Base-by-base conservation (phyloP, 2,113 vertebrate genomes). In the Nibea albiflora region DNA sequence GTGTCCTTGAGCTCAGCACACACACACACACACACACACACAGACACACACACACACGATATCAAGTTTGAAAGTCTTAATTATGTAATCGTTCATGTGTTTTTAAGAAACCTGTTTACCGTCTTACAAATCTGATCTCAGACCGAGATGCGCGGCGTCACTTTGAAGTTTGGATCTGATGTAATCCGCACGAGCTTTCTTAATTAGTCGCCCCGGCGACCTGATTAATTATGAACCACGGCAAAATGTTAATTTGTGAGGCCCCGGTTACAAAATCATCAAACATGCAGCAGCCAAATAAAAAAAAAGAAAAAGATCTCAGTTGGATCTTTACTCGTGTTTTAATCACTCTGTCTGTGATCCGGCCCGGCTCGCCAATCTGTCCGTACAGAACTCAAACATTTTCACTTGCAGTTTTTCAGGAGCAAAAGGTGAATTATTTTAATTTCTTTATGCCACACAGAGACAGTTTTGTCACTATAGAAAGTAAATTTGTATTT, bases 271-370 rank as follows among this genome's bases (percentile, higher is more conserved):
- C 53, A 66, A 77, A 77, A 62, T 0, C 84, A 85, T 87, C 76
- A 78, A 80, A 85, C 68, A 81, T 84, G 78, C 66, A 39, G 53
- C 12, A 56, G 65, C 80, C 47, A 39, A 44, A n/a, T n/a, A n/a
- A n/a, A n/a, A n/a, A n/a, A n/a, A n/a, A n/a, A n/a, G n/a, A 44
- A 44, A 44, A 67, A 87, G 84, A 66, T 53, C 65, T n/a, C n/a
- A n/a, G 83, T 35, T 9, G 35, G 84, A 87, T 89, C 87, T 87
- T 86, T 92, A 77, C 39, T 82, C 67, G 81, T 54, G 19, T 89
- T 92, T 84, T 92, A 89, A 90, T 88, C 80, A 88, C 20, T 76
- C 63, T 73, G 73, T 78, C 76, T 87, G 80, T 74, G 79, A 82
- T 84, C 14, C 10, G 64, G 46, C 52, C 73, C 72, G 6, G 57